Percentiles rank a stretch among this genome's conserved stretches.
phyloP scores from a whole-genome alignment of 1,140 invertebrate species.

The Dendrolimus kikuchii region DNA sequence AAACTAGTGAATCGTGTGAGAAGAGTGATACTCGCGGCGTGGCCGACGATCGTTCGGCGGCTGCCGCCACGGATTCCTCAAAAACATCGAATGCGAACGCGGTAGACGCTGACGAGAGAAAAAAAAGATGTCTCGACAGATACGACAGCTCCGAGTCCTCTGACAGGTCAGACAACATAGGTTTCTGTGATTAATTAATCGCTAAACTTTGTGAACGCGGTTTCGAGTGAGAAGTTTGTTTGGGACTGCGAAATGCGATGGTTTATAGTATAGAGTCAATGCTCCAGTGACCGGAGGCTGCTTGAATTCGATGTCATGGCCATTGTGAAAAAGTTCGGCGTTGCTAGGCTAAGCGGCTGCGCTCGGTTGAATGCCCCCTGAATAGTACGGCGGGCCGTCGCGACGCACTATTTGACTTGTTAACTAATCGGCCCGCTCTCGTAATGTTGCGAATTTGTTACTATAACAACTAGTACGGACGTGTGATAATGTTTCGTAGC shows the following conservation, averaged over 20 bases:
- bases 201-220: slow-evolving; percentile 15
- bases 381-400: slow-evolving; percentile 28
- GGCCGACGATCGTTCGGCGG: slow-evolving; percentile 48
- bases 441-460: slow-evolving; percentile 7
- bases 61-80: slow-evolving; percentile 39
- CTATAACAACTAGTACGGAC: background rate
- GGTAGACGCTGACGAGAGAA: slow-evolving; percentile 75
- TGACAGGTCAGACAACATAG: slow-evolving; percentile 80
- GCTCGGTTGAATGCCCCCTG: slow-evolving; percentile 58
- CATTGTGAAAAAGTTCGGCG: slow-evolving; percentile 49
- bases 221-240: slow-evolving; percentile 37
- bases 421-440: slow-evolving; percentile 1
- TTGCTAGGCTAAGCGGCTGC: slow-evolving; percentile 42
- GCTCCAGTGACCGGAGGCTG: slow-evolving; percentile 66
- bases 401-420: slow-evolving; percentile 20
- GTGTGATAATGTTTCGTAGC: slow-evolving; percentile 2
- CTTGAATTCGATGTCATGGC: slow-evolving; percentile 68
- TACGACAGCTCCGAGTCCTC: slow-evolving; percentile 92
- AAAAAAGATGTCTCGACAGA: slow-evolving; percentile 88
- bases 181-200: slow-evolving; percentile 22
- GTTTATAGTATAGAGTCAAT: slow-evolving; percentile 52
- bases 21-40: slow-evolving; percentile 66
- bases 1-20: slow-evolving; percentile 63
- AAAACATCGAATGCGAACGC: slow-evolving; percentile 36
- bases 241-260: slow-evolving; percentile 9